Percentiles rank a stretch among this genome's conserved stretches.
Evolutionary conservation across 2,888 invertebrate genomes (phyloP).

Genomic region (Tipula confusa): DNA sequence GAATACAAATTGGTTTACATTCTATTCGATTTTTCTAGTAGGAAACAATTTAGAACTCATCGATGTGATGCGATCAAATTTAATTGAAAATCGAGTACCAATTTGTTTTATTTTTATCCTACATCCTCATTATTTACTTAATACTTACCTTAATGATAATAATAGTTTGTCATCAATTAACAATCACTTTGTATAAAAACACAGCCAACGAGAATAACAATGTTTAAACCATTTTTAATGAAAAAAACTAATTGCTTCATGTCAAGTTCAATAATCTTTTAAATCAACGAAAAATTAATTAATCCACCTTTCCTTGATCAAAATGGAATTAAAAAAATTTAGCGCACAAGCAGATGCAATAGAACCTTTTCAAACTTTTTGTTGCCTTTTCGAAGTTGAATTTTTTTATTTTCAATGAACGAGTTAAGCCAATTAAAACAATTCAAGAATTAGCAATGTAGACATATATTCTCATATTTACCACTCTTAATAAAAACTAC

Average conservation of each 20-base stretch:
- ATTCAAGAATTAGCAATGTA: background rate
- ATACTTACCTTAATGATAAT: too few relatives aligned
- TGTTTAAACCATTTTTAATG: background rate
- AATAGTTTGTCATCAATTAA: too few relatives aligned
- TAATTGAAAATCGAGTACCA: too few relatives aligned
- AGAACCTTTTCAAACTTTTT: background rate
- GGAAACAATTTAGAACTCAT: too few relatives aligned
- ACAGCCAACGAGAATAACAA: background rate
- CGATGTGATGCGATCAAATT: too few relatives aligned
- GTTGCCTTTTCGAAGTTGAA: background rate
- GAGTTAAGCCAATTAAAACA: background rate
- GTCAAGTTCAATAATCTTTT: background rate
- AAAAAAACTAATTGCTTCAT: background rate
- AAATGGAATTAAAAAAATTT: background rate
- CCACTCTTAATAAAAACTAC: too few relatives aligned
- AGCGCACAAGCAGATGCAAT: background rate
- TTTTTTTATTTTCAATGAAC: background rate
- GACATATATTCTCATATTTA: background rate
- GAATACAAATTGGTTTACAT: too few relatives aligned
- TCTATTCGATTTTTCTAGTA: too few relatives aligned
- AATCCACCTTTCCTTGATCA: background rate
- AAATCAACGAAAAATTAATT: background rate
- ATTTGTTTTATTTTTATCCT: background rate
- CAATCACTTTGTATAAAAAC: background rate
- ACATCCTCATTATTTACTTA: background rate